phyloP scores from a whole-genome alignment of 1,140 invertebrate genomes.

The Copidosoma floridanum region DNA sequence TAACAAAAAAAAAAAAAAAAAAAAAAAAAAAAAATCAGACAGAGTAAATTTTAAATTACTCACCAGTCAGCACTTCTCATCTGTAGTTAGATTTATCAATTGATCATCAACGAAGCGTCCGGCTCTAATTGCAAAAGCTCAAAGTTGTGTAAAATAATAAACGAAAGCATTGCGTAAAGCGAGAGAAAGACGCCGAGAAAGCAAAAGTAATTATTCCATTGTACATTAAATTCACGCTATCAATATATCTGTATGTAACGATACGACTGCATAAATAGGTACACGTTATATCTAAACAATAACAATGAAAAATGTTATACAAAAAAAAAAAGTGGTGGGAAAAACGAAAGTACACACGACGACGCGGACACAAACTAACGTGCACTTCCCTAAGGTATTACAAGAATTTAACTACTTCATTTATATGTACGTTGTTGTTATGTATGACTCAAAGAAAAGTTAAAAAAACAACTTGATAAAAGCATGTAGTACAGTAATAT shows the following conservation, averaged over 20 bases:
- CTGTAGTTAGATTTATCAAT: conserved; percentile 14
- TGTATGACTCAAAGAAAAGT: too few relatives aligned
- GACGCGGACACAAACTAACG: conserved; percentile 44
- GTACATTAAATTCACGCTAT: conserved; percentile 48
- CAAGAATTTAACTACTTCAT: conserved; percentile 49
- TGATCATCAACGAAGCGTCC: conserved; percentile 2
- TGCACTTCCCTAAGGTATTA: conserved; percentile 48
- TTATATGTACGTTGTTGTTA: conserved; percentile 53
- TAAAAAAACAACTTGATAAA: too few relatives aligned
- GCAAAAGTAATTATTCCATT: too few relatives aligned
- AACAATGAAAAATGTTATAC: too few relatives aligned
- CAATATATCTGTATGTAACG: conserved; percentile 44
- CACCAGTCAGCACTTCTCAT: conserved; percentile 3
- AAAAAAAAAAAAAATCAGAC: not conserved
- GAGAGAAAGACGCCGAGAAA: too few relatives aligned
- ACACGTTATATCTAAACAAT: conserved; percentile 42
- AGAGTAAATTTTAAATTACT: conserved; percentile 19
- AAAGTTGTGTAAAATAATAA: conserved; percentile 34
- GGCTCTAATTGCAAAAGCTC: not conserved
- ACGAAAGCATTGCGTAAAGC: too few relatives aligned
- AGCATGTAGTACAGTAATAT: too few relatives aligned
- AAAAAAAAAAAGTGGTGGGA: conserved; percentile 21
- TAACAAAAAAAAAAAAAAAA: too few relatives aligned
- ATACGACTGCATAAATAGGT: conserved; percentile 46
- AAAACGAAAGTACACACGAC: conserved; percentile 35